These are phyloP conservation scores for Blera fallax DNA, from an alignment of 2,888 invertebrate species.

Conservation along the genomic window DNA sequence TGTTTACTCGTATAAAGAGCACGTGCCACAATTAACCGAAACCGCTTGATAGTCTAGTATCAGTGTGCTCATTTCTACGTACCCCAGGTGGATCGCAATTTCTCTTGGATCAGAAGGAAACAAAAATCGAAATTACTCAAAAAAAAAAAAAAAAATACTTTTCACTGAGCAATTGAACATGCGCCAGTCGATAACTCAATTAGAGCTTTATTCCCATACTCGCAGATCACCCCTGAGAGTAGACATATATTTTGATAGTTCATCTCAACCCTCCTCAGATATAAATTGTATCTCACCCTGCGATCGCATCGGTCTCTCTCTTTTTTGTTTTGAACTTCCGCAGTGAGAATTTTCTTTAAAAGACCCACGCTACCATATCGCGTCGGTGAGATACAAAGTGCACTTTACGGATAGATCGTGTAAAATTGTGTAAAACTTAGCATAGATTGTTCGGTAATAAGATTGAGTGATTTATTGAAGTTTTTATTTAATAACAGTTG, in stretches of 20 bases:
- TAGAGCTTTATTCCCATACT: conserved; percentile 45
- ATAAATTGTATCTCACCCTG: conserved; percentile 39
- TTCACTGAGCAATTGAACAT: conserved; percentile 41
- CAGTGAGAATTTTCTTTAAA: conserved; percentile 44
- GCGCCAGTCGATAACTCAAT: conserved; percentile 64
- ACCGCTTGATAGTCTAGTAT: conserved; percentile 15
- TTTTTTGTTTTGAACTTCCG: not conserved
- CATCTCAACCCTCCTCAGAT: conserved; percentile 43
- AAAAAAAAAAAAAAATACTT: conserved; percentile 10
- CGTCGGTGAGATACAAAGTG: conserved; percentile 27
- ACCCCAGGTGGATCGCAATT: conserved; percentile 49
- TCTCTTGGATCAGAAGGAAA: not conserved
- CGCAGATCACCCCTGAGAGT: conserved; percentile 24
- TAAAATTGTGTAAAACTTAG: not conserved
- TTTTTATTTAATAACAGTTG: not conserved
- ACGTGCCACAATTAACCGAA: not conserved
- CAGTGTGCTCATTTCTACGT: not conserved
- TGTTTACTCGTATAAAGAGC: not conserved
- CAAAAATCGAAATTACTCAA: conserved; percentile 34
- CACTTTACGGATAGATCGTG: conserved; percentile 30
- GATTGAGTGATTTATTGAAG: not conserved
- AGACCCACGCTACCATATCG: not conserved
- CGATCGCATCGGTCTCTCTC: conserved; percentile 23
- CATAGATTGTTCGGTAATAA: conserved; percentile 8
- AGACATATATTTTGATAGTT: conserved; percentile 15